Base-by-base conservation (phyloP, 1,140 invertebrate species). In the Heliothis virescens region DNA sequence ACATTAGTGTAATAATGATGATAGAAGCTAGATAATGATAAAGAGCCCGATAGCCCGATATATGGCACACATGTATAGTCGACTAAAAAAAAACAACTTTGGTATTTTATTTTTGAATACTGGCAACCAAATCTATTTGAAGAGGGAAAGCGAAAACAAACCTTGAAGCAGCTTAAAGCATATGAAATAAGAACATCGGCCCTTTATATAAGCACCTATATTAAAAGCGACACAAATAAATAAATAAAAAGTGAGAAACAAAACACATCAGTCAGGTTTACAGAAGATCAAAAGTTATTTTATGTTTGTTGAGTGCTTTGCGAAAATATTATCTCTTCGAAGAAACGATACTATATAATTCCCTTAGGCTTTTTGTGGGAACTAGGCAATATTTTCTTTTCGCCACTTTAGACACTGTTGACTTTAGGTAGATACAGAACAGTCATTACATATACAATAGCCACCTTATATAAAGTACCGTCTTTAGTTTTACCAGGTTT, bases 221-320 rank as follows among this genome's bases (percentile, higher is more conserved):
- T 48, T 47, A 16, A 67, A 67, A 13, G 16, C 16, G 16, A 67
- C 47, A 48, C 63, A 67, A 67, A n/a, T 48, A 67, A 41, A 63
- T n/a, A 41, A 29, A 47, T n/a, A 48, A 18, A 67, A 48, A 67
- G 41, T 21, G 41, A 48, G 21, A 21, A 67, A 67, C 63, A 67
- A 67, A 67, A 67, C 63, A 67, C 16, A 67, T 67, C 63, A 67
- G 41, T 67, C 63, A 67, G 11, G 41, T 67, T 67, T 16, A 63
- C 4, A 16, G 10, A 48, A 67, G 41, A 67, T 67, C 41, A 67
- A 67, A 67, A 63, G 60, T 62, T 34, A 10, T 48, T 48, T 16
- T 18, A 16, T 18, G 62, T 11, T 16, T 47, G 62, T 48, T 18
- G 47, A 65, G 29, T 63, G 60, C 29, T 63, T 63, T 18, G 5